phyloP scores from a whole-genome alignment of 2,888 invertebrate species.

The Beris morrisii region DNA sequence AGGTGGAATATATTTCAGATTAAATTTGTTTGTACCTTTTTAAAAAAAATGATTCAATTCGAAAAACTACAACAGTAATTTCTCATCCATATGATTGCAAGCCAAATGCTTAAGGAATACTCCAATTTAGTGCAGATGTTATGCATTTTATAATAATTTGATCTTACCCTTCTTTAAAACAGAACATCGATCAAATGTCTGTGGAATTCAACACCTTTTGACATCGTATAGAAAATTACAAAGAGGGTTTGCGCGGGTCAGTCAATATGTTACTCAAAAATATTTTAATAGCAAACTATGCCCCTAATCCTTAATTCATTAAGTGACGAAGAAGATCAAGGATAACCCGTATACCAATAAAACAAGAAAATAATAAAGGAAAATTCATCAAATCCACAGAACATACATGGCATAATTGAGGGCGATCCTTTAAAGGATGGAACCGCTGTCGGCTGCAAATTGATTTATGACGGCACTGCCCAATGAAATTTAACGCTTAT shows the following conservation, averaged over 20 bases:
- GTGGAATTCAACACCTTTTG: slow-evolving; percentile 26
- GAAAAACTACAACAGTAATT: background rate
- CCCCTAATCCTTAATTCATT: slow-evolving; percentile 17
- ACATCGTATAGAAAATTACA: background rate
- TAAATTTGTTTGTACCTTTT: background rate
- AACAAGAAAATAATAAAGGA: slow-evolving; percentile 19
- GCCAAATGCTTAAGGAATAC: slow-evolving; percentile 17
- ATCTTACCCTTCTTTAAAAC: slow-evolving; percentile 25
- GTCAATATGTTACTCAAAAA: background rate
- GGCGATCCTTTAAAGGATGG: slow-evolving; percentile 18
- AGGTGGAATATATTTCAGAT: background rate
- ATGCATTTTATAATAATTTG: slow-evolving; percentile 12
- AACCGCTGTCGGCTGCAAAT: background rate
- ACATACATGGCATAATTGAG: slow-evolving; percentile 12
- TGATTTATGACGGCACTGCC: slow-evolving; percentile 27
- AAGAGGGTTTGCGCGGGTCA: too few species aligned
- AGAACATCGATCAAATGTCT: slow-evolving; percentile 26
- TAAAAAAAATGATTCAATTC: slow-evolving; percentile 4
- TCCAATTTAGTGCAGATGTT: slow-evolving; percentile 17
- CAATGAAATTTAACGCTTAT: slow-evolving; percentile 29
- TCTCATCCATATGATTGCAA: background rate
- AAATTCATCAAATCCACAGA: slow-evolving; percentile 25
- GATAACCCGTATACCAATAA: slow-evolving; percentile 14
- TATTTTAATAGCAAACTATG: background rate
- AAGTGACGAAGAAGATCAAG: slow-evolving; percentile 6